phyloP scores from a whole-genome alignment of 2,888 invertebrate species.

The Conistra vaccinii region DNA sequence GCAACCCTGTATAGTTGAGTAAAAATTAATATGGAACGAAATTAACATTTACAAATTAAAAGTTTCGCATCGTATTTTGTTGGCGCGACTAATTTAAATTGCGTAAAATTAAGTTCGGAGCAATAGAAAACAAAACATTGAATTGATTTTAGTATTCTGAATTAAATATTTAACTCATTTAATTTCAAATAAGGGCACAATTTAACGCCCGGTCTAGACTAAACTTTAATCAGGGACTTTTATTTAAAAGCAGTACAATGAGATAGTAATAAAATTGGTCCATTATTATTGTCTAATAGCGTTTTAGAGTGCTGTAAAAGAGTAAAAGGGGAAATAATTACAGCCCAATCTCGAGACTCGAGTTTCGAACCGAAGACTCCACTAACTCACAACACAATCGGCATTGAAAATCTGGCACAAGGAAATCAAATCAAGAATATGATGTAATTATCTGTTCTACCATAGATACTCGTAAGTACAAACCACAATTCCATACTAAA shows the following conservation, averaged over 20 bases:
- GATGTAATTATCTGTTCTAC: not conserved
- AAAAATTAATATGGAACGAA: constrained; percentile 80
- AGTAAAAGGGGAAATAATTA: not conserved
- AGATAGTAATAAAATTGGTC: not conserved
- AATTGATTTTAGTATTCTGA: constrained; percentile 63
- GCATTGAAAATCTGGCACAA: not conserved
- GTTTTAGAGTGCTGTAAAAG: not conserved
- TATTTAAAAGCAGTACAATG: not conserved
- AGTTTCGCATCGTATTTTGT: constrained; percentile 66
- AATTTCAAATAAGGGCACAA: constrained; percentile 30
- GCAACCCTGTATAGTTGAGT: constrained; percentile 72
- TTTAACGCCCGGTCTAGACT: constrained; percentile 13
- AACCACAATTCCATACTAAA: not conserved
- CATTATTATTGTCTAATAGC: not conserved
- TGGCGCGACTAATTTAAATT: constrained; percentile 63
- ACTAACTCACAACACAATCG: not conserved
- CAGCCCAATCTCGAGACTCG: not conserved
- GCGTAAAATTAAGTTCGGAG: constrained; percentile 56
- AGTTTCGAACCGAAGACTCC: not conserved
- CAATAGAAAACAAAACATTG: constrained; percentile 62
- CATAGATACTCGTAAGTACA: not conserved
- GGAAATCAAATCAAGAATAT: not conserved
- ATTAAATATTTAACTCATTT: constrained; percentile 30
- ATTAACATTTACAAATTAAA: constrained; percentile 78
- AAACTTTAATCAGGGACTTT: constrained; percentile 17